phyloP scores from a whole-genome alignment of 2,797 vertebrate species.

The Sternotherus odoratus region DNA sequence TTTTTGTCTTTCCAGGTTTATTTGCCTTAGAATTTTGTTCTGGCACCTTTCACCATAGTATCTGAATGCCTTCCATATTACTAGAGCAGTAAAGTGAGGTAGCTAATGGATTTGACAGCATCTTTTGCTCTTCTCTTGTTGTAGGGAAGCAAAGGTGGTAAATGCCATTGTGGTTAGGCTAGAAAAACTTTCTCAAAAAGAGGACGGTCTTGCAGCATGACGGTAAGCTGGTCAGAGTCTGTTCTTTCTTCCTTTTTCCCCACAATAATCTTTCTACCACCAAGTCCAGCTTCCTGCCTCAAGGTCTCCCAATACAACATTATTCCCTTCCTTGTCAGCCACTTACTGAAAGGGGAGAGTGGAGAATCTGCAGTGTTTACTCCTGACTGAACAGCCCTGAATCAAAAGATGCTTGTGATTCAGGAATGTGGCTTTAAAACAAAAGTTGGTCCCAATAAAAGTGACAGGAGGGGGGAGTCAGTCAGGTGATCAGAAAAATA shows the following conservation, averaged over 20 bases:
- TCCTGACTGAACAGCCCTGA: conserved; percentile 18
- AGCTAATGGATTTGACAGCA: not conserved
- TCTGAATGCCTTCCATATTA: not conserved
- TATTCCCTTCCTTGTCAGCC: conserved; percentile 25
- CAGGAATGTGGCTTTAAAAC: conserved; percentile 24
- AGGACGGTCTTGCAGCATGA: not conserved
- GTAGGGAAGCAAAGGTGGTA: not conserved
- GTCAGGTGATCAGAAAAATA: not conserved
- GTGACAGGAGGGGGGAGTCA: conserved; percentile 31
- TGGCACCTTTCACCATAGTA: not conserved
- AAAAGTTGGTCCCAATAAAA: conserved; percentile 37
- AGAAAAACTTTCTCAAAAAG: not conserved
- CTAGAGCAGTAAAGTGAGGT: not conserved
- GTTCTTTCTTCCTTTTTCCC: not conserved
- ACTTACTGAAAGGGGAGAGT: not conserved
- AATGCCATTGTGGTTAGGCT: not conserved
- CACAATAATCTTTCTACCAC: not conserved
- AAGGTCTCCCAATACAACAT: too few relatives aligned
- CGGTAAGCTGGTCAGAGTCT: not conserved
- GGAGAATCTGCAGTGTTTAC: not conserved
- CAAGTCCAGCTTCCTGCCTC: not conserved
- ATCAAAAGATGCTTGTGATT: not conserved
- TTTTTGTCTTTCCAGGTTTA: not conserved
- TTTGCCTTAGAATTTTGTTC: not conserved
- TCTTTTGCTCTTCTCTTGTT: not conserved